Evolutionary conservation across 2,888 invertebrate genomes (phyloP), one percentile per base, ranked within the genome.

Genomic region (Hermaeophaga mercurialis): DNA sequence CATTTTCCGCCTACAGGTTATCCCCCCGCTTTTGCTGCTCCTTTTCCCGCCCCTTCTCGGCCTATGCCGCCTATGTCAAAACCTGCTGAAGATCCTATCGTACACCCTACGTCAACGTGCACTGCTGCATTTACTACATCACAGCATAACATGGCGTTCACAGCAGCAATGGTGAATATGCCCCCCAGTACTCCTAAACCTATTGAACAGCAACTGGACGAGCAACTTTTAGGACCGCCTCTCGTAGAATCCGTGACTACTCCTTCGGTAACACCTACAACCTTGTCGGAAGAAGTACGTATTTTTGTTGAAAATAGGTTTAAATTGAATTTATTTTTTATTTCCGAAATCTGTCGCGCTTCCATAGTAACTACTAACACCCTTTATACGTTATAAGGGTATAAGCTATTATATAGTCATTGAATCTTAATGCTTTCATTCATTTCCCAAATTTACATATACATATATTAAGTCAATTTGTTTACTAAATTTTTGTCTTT

Each of bases 41-140:
- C 86, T 0, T 87, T 84, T 70, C 81, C 82, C 12, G 77, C 81
- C 41, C 76, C 81, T 8, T 74, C 75, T 58, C 58, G 39, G 44
- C 78, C 82, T 46, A 75, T 85, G 41, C 82, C 83, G 28, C 82
- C 84, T 6, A 73, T 81, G 18, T 72, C 61, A 7, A 86, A 87
- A 66, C 80, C 82, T 0, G 67, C 79, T 12, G 83, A 82, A 38
- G 82, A 83, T 70, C 76, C 72, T 18, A 71, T 81, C 5, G 61
- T 79, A 55, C 78, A 80, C 44, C 79, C 76, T 66, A 79, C 82
- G 3, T 80, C 84, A 3, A 78, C 86, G 0, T 87, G 87, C 71
- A 84, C 84, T 4, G 90, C 91, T 4, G 88, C 91, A 1, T 92
- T 91, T 72, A 90, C 91, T 1, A 87, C 90, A 5, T 89, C 90